Conservation (phyloP, 1,140 invertebrate species). For the Micrasema longulum region DNA sequence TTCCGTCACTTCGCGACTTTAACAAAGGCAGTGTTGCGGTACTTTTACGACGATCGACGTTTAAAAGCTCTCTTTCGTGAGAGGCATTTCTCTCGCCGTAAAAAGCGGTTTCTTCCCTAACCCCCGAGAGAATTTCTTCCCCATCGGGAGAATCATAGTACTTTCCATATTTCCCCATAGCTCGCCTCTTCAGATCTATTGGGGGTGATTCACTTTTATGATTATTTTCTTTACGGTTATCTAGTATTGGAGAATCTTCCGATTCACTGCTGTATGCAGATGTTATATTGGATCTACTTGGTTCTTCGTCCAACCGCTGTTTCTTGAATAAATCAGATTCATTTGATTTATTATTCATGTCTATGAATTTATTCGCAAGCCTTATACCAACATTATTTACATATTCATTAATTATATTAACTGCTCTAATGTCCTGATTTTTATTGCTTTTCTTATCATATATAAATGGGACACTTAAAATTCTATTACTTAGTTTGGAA, state of each 20-base stretch:
- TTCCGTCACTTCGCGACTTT: constrained; percentile 21
- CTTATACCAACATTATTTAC: too few relatives aligned
- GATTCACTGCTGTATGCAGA: background rate
- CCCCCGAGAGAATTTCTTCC: background rate
- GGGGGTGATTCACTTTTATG: background rate
- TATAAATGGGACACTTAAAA: too few relatives aligned
- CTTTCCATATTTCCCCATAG: too few relatives aligned
- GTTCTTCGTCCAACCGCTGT: too few relatives aligned
- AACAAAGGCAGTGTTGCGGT: background rate
- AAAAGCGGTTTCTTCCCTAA: background rate
- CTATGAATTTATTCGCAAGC: too few relatives aligned
- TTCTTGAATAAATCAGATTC: too few relatives aligned
- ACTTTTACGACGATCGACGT: constrained; percentile 25
- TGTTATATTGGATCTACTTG: too few relatives aligned
- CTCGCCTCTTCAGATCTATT: background rate
- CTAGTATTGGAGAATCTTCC: constrained; percentile 1
- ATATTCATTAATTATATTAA: too few relatives aligned
- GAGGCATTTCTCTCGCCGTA: background rate
- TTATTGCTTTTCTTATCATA: too few relatives aligned
- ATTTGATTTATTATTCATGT: too few relatives aligned
- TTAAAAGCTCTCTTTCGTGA: background rate
- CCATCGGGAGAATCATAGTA: background rate
- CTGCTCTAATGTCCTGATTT: too few relatives aligned
- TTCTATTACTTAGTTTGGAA: too few relatives aligned
- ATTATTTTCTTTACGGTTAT: constrained; percentile 7